Conservation (phyloP, 2,113 vertebrate genomes). For the Lates calcarifer region DNA sequence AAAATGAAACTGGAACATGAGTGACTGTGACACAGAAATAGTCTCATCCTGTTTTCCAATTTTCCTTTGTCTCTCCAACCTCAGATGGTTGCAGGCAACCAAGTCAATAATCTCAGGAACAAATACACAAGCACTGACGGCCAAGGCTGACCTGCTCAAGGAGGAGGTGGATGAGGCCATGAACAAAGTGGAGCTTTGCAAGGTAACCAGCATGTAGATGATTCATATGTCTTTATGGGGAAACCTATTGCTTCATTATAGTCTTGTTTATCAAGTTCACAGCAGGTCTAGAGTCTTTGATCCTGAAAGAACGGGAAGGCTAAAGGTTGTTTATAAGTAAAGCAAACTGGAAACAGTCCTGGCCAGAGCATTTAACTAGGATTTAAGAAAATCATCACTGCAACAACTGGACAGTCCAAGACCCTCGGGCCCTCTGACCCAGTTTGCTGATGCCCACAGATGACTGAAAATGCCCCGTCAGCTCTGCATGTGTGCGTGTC, state of each 20-base stretch:
- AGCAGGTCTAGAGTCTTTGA: not conserved
- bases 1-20: not conserved
- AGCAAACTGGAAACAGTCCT: constrained; percentile 10
- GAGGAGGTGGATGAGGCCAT: constrained; percentile 98
- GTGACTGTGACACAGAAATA: not conserved
- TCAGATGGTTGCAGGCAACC: constrained; percentile 97
- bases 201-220: constrained; percentile 82
- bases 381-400: constrained; percentile 4
- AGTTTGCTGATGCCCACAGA: constrained; percentile 45
- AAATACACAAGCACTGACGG: constrained; percentile 97
- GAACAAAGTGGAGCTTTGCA: constrained; percentile 99
- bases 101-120: constrained; percentile 96
- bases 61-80: not conserved
- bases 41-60: not conserved
- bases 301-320: not conserved
- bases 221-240: not conserved
- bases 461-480: constrained; percentile 59
- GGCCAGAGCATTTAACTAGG: constrained; percentile 1
- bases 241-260: not conserved
- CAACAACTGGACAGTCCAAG: constrained; percentile 20
- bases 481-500: constrained; percentile 17
- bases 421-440: constrained; percentile 41
- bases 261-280: not conserved
- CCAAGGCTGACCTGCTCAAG: constrained; percentile 96
- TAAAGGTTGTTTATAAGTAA: constrained; percentile 16